Conservation (phyloP, 2,888 invertebrate species). For the Acanthosepion pharaonis region DNA sequence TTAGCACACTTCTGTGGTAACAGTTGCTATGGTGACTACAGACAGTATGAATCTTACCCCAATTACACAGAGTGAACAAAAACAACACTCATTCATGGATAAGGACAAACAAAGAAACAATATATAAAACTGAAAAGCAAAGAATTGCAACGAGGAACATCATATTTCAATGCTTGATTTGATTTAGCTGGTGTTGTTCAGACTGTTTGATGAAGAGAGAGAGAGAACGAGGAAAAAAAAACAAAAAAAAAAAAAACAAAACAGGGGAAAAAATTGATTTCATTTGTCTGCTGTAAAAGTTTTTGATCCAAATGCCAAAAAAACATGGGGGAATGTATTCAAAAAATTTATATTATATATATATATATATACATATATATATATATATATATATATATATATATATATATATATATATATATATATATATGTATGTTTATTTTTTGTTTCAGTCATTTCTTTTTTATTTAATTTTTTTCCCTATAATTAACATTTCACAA, state of each 20-base stretch:
- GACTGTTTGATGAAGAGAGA: background rate
- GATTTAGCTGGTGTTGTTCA: background rate
- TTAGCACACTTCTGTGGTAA: conserved; percentile 2
- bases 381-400: background rate
- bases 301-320: background rate
- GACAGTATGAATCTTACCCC: conserved; percentile 33
- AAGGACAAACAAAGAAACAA: conserved; percentile 4
- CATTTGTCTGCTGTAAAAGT: background rate
- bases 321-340: conserved; percentile 17
- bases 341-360: background rate
- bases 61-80: conserved; percentile 13
- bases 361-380: background rate
- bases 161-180: conserved; percentile 33
- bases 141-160: background rate
- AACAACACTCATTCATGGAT: conserved; percentile 1
- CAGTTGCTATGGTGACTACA: background rate
- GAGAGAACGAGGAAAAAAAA: background rate
- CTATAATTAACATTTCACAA: background rate
- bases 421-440: background rate
- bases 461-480: background rate
- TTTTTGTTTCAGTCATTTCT: background rate
- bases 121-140: conserved; percentile 4
- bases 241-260: no score
- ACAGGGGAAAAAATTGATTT: background rate
- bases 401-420: background rate